Evolutionary conservation across 1,140 invertebrate species (phyloP).

Genomic region (Potamilus streckersoni): DNA sequence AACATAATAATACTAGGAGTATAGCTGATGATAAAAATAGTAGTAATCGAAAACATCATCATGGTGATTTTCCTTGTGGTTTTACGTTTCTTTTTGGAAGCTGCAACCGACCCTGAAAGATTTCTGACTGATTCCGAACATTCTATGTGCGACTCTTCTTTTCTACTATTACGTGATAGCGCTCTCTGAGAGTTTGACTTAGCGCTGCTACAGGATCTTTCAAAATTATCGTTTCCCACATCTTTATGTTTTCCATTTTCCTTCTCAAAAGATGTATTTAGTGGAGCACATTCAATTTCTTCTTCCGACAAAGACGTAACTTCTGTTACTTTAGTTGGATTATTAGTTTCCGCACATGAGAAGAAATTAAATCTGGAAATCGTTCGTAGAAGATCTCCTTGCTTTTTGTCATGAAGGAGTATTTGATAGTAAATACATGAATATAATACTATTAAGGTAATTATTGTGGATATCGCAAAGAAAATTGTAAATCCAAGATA

Average conservation of each 20-base stretch:
- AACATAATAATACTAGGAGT: constrained; percentile 4
- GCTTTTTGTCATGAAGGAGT: constrained; percentile 6
- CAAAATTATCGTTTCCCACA: background rate
- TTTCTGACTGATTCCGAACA: background rate
- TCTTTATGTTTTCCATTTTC: background rate
- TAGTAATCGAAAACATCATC: constrained; percentile 13
- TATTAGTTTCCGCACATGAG: background rate
- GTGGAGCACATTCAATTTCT: constrained; percentile 1
- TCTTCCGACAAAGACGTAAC: background rate
- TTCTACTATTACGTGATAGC: background rate
- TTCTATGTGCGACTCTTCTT: background rate
- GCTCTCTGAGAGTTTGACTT: background rate
- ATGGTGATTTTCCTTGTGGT: constrained; percentile 17
- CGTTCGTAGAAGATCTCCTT: background rate
- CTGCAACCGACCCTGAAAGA: background rate
- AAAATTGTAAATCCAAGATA: constrained; percentile 10
- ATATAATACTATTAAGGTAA: constrained; percentile 18
- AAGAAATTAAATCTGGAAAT: constrained; percentile 1
- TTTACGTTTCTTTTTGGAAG: constrained; percentile 1
- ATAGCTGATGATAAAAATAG: constrained; percentile 16
- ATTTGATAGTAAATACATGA: constrained; percentile 20
- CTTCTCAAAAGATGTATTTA: background rate
- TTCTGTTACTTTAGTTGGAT: background rate
- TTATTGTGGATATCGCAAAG: constrained; percentile 13
- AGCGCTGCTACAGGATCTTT: background rate